Percentiles rank a stretch among this genome's conserved stretches.
Conservation (phyloP, 2,113 vertebrate genomes). For the Poecilia latipinna region DNA sequence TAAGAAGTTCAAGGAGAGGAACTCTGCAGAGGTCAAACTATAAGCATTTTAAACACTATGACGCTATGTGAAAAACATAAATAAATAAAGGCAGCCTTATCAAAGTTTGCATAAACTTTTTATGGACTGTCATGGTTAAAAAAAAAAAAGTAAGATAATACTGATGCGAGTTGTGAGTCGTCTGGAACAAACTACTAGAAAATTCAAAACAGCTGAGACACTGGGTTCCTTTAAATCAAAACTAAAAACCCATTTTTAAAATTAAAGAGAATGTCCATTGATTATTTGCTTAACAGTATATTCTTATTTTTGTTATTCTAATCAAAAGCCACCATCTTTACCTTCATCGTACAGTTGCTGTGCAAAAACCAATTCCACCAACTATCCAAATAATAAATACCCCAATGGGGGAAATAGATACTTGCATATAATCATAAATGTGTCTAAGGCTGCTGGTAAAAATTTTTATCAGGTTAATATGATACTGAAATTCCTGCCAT, state of each 20-base stretch:
- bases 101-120: not conserved
- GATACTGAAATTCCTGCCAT: not conserved
- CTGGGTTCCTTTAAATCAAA: too few species aligned
- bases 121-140: not conserved
- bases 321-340: too few species aligned
- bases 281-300: too few species aligned
- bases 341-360: too few species aligned
- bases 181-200: too few species aligned
- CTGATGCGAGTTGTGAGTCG: not conserved
- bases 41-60: not conserved
- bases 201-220: too few species aligned
- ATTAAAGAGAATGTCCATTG: too few species aligned
- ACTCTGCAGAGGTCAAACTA: not conserved
- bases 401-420: not conserved
- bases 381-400: not conserved
- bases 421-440: too few species aligned
- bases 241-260: too few species aligned
- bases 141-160: not conserved
- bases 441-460: not conserved
- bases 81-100: not conserved
- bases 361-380: too few species aligned
- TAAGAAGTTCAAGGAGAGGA: slow-evolving; percentile 2
- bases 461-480: not conserved
- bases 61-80: not conserved
- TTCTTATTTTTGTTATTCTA: too few species aligned